Evolutionary conservation across 2,113 vertebrate species (phyloP).

Genomic region (Lonchura striata): DNA sequence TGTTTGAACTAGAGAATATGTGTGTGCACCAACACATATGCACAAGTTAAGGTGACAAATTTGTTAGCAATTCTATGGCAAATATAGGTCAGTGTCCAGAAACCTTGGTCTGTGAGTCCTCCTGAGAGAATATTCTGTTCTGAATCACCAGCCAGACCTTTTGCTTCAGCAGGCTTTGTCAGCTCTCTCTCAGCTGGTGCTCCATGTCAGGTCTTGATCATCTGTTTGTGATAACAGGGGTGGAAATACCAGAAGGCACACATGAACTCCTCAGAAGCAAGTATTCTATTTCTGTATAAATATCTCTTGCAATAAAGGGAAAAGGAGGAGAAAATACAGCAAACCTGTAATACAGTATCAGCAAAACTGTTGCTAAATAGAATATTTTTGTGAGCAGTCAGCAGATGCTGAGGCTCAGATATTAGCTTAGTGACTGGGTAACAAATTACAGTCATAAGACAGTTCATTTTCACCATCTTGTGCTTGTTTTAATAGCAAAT

Average conservation of each 20-base stretch:
- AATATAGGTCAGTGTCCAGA: background rate
- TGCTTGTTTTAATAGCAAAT: background rate
- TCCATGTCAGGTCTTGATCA: background rate
- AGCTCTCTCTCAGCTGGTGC: background rate
- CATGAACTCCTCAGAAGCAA: background rate
- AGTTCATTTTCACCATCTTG: background rate
- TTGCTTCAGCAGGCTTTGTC: background rate
- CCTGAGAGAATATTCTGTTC: background rate
- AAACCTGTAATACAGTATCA: background rate
- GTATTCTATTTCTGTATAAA: background rate
- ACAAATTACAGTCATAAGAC: background rate
- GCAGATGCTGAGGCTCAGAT: background rate
- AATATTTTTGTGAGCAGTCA: background rate
- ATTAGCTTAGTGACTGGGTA: background rate
- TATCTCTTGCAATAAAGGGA: background rate
- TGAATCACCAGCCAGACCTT: background rate
- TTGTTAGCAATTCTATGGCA: background rate
- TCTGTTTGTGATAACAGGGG: background rate
- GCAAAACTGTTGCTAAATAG: background rate
- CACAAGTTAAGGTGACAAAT: background rate
- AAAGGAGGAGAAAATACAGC: constrained; percentile 2
- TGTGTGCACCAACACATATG: background rate
- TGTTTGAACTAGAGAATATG: background rate
- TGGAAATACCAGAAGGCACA: background rate
- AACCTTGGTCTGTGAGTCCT: background rate